phyloP scores from a whole-genome alignment of 1,140 invertebrate genomes.

The Branchinecta lynchi region DNA sequence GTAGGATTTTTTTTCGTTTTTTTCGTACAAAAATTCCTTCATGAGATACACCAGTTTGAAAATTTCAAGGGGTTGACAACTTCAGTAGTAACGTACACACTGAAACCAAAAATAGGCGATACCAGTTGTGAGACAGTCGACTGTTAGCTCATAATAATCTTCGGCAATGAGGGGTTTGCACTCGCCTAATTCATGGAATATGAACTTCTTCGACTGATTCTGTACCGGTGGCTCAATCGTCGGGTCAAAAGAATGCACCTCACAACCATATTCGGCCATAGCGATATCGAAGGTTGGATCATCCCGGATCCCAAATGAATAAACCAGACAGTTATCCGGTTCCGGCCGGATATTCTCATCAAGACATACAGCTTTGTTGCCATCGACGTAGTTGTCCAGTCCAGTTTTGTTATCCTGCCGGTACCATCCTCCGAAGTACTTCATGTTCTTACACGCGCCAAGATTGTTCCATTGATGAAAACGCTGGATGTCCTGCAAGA shows the following conservation, averaged over 20 bases:
- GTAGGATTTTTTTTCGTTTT: neutral
- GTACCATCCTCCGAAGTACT: no score
- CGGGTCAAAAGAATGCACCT: conserved; percentile 12
- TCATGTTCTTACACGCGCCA: no score
- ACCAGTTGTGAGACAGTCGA: no score
- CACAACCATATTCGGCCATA: conserved; percentile 4
- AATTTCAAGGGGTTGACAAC: no score
- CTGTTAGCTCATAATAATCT: no score
- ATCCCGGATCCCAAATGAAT: conserved; percentile 13
- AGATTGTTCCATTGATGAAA: no score
- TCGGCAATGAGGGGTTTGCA: neutral
- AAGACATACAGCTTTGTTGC: conserved; percentile 12
- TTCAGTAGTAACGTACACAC: no score
- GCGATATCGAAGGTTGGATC: conserved; percentile 5
- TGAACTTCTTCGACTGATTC: neutral
- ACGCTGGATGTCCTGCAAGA: no score
- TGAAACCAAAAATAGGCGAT: no score
- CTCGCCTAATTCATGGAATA: no score
- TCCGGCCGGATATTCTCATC: neutral
- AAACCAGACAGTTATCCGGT: conserved; percentile 13
- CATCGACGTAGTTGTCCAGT: neutral
- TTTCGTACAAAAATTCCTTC: neutral
- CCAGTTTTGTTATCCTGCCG: no score
- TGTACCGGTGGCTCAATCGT: neutral
- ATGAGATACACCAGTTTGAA: no score